Evolutionary conservation across 2,797 vertebrate genomes (phyloP), one percentile per base, ranked within the genome.

Genomic region (Emys orbicularis): DNA sequence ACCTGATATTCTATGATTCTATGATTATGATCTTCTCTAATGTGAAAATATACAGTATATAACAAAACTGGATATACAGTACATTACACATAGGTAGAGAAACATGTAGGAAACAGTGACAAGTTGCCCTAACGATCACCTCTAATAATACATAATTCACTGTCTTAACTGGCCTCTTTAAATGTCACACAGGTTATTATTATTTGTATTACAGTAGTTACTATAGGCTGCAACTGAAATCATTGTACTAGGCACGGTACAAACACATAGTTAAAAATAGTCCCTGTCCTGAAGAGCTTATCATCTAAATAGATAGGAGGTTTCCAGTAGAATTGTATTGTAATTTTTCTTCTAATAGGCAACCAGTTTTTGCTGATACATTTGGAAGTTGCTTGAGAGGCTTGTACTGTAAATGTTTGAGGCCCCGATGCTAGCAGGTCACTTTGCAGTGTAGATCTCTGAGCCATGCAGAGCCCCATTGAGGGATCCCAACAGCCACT

Each of bases 101-200:
- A 90, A 81, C 59, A 53, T 16, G 2, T 44, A 25, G 9, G 86
- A 88, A 81, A 79, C 31, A 77, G 53, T 34, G n/a, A 68, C 34
- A 79, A 54, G 81, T 41, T 34, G 56, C 82, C 85, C 77, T 74
- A 88, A 84, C 47, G 84, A 15, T 54, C 52, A 88, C 15, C 77
- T 93, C 94, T 79, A 85, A 1, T 90, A 94, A 80, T 88, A 87
- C 74, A 88, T 92, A 53, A 83, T 87, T 74, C 72, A 44, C n/a
- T 93, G 86, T 94, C 96, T 96, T 89, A 96, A 94, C 49, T 83
- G 82, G 94, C 96, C 57, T 44, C 74, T 95, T 86, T 94, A 93
- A 90, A 52, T 89, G 37, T 86, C 84, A 86, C 57, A 29, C 92
- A 91, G 81, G 87, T 86, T 89, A 95, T 94, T 94, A 95, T 94